Evolutionary conservation across 2,888 invertebrate species (phyloP).

Genomic region (Epirrhoe alternata): DNA sequence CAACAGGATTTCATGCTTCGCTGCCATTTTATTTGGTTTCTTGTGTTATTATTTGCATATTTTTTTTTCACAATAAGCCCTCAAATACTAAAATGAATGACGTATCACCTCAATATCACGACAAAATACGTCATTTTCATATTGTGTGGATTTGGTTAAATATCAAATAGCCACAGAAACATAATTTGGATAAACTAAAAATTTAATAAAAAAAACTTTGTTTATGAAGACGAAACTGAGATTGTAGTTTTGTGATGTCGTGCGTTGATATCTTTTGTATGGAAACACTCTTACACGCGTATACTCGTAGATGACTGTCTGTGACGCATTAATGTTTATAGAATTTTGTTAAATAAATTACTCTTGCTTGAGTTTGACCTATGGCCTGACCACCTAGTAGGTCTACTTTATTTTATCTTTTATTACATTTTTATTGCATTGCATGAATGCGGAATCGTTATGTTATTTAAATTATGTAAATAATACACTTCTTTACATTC

Average conservation of each 20-base stretch:
- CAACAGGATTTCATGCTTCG: conserved; percentile 38
- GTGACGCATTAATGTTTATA: no score
- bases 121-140: no score
- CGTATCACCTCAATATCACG: no score
- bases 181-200: no score
- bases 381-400: background rate
- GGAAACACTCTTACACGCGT: background rate
- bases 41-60: background rate
- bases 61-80: background rate
- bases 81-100: background rate
- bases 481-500: background rate
- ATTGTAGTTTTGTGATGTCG: conserved; percentile 8
- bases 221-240: no score
- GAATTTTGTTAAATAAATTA: background rate
- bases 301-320: no score
- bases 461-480: conserved; percentile 5
- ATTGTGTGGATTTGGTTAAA: no score
- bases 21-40: conserved; percentile 3
- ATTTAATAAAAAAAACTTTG: no score
- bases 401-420: background rate
- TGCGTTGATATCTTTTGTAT: conserved; percentile 53
- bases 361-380: background rate
- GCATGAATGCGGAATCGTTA: background rate
- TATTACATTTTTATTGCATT: background rate
- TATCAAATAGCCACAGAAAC: no score